Conservation (phyloP, 2,113 vertebrate species). For the Chionis minor region DNA sequence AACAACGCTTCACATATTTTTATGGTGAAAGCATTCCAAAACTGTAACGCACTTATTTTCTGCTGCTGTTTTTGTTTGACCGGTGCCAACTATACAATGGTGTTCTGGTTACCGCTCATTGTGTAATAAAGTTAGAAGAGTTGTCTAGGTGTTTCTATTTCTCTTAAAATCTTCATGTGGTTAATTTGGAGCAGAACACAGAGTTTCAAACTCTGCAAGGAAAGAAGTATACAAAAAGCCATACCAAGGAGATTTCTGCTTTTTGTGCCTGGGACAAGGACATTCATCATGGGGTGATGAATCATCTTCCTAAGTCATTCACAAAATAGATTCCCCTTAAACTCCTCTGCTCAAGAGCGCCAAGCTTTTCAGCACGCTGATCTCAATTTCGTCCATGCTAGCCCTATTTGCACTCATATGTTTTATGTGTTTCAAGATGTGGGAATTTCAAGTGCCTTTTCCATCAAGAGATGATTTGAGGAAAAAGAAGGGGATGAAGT, state of each 20-base stretch:
- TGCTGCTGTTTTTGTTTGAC: not conserved
- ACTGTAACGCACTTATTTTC: not conserved
- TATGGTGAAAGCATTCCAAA: not conserved
- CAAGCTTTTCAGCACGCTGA: not conserved
- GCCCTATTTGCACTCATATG: not conserved
- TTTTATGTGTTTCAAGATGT: not conserved
- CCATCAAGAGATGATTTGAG: not conserved
- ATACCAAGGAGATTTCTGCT: not conserved
- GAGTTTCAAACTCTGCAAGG: not conserved
- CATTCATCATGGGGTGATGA: not conserved
- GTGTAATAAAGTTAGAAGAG: not conserved
- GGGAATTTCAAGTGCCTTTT: not conserved
- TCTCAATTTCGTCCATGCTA: not conserved
- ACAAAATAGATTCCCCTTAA: not conserved
- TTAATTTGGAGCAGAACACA: not conserved
- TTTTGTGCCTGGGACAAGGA: not conserved
- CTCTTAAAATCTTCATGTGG: not conserved
- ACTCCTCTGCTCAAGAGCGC: not conserved
- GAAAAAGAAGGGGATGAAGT: not conserved
- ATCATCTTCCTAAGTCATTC: constrained; percentile 16
- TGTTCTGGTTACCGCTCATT: not conserved
- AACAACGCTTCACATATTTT: not conserved
- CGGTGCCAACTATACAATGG: not conserved
- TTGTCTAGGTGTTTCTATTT: not conserved
- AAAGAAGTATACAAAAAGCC: not conserved